phyloP scores from a whole-genome alignment of 2,797 vertebrate genomes.

The Nannoperca obscura region DNA sequence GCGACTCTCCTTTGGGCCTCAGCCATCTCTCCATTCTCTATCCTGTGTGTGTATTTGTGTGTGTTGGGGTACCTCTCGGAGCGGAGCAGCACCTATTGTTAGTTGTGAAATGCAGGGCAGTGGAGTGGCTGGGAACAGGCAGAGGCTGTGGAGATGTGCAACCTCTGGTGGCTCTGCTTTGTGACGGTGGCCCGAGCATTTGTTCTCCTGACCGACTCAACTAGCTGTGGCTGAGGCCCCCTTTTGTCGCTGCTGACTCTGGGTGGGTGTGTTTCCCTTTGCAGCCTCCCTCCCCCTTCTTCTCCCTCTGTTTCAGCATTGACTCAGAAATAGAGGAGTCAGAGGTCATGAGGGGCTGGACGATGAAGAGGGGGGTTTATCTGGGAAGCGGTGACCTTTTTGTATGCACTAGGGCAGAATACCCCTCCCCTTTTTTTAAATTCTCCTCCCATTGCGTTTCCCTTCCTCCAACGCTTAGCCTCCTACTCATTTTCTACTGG shows the following conservation, averaged over 20 bases:
- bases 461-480: constrained; percentile 77
- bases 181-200: constrained; percentile 71
- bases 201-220: constrained; percentile 73
- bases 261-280: constrained; percentile 71
- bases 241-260: constrained; percentile 81
- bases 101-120: constrained; percentile 58
- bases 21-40: constrained; percentile 57
- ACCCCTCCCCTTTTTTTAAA: constrained; percentile 84
- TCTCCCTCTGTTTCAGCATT: constrained; percentile 80
- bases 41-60: constrained; percentile 59
- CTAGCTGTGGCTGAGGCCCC: constrained; percentile 74
- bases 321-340: constrained; percentile 87
- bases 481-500: constrained; percentile 80
- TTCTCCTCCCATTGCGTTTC: constrained; percentile 68
- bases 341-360: constrained; percentile 87
- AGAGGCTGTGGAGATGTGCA: constrained; percentile 73
- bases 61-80: constrained; percentile 68
- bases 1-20: constrained; percentile 74
- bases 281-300: constrained; percentile 76
- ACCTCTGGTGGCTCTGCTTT: constrained; percentile 76
- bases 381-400: constrained; percentile 90
- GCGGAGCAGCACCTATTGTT: constrained; percentile 73
- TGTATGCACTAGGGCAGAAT: constrained; percentile 90
- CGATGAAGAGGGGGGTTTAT: constrained; percentile 78
- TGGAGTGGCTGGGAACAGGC: constrained; percentile 81